phyloP scores from a whole-genome alignment of 1,140 invertebrate species.

The Scaptomyza pallida region DNA sequence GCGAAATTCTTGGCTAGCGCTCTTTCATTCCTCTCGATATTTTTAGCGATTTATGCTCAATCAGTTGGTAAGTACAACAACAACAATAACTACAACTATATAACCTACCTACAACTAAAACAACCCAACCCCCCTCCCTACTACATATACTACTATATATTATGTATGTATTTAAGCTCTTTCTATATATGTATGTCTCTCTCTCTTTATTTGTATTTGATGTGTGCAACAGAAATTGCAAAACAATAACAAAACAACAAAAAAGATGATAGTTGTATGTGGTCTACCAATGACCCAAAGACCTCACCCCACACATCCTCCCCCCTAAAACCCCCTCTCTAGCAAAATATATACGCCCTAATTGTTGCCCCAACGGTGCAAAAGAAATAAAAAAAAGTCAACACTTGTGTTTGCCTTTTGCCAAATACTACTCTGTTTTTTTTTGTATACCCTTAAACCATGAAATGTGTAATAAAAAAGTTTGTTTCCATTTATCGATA shows the following conservation, averaged over 20 bases:
- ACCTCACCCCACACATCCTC: slow-evolving; percentile 3
- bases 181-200: slow-evolving; percentile 11
- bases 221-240: slow-evolving; percentile 66
- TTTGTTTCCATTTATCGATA: too few relatives aligned
- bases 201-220: slow-evolving; percentile 4
- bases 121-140: not conserved
- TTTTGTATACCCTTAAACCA: not conserved
- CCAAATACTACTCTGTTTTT: slow-evolving; percentile 4
- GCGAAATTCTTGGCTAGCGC: slow-evolving; percentile 83
- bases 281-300: slow-evolving; percentile 43
- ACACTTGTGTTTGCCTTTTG: slow-evolving; percentile 24
- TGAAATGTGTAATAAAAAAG: too few relatives aligned
- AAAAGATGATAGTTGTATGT: slow-evolving; percentile 49
- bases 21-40: slow-evolving; percentile 84
- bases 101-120: slow-evolving; percentile 18
- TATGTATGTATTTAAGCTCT: slow-evolving; percentile 33
- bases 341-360: too few relatives aligned
- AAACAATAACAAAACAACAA: slow-evolving; percentile 53
- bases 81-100: slow-evolving; percentile 10
- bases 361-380: slow-evolving; percentile 50
- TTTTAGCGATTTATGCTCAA: slow-evolving; percentile 84
- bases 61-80: slow-evolving; percentile 74
- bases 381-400: slow-evolving; percentile 1
- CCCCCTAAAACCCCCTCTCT: slow-evolving; percentile 3
- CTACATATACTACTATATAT: slow-evolving; percentile 2